phyloP scores from a whole-genome alignment of 2,797 vertebrate species.

The Rhinogobio ventralis region DNA sequence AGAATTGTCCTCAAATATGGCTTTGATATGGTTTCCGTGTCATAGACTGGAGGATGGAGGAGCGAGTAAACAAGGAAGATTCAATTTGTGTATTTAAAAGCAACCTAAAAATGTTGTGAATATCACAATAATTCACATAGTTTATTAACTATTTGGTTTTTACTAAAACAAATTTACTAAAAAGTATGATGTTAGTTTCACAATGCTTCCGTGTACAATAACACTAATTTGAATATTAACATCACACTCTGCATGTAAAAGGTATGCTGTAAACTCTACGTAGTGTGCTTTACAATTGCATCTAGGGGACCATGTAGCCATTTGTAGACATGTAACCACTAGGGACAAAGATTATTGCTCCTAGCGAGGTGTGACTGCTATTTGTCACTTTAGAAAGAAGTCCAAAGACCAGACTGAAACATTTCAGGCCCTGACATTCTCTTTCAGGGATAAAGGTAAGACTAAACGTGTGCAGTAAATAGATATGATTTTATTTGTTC shows the following conservation, averaged over 20 bases:
- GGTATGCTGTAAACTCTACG: background rate
- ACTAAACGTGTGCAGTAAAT: background rate
- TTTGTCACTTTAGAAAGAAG: slow-evolving; percentile 23
- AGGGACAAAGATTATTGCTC: slow-evolving; percentile 22
- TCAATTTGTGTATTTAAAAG: background rate
- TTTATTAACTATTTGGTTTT: background rate
- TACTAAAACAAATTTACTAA: background rate
- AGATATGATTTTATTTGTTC: background rate
- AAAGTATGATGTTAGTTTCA: background rate
- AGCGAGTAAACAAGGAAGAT: background rate
- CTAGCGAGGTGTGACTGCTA: slow-evolving; percentile 37
- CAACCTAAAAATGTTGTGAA: background rate
- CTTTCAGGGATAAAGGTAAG: slow-evolving; percentile 1
- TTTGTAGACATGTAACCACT: slow-evolving; percentile 1
- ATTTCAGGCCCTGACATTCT: background rate
- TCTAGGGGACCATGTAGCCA: background rate
- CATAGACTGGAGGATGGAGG: background rate
- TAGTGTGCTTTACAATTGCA: background rate
- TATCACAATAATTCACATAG: background rate
- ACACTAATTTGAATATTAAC: background rate
- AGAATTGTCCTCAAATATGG: background rate
- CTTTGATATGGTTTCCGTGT: background rate
- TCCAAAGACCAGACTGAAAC: slow-evolving; percentile 44
- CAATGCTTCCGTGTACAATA: background rate
- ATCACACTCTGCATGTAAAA: slow-evolving; percentile 32